These are phyloP conservation scores for Sinelater perroti DNA, from an alignment of 2,888 invertebrate species.

Conservation along the genomic window DNA sequence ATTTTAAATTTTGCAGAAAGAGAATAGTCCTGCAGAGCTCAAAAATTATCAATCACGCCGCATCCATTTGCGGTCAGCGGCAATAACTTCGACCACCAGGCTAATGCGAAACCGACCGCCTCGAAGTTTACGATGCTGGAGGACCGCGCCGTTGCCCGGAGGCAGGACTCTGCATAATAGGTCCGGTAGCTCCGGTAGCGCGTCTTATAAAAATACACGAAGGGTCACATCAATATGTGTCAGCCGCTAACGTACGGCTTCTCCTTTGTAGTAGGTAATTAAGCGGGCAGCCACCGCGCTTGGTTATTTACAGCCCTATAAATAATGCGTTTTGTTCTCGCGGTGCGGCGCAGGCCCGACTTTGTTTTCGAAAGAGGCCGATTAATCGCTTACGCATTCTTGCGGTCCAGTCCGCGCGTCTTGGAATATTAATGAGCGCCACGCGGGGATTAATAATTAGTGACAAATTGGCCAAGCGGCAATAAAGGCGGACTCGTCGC, in stretches of 20 bases:
- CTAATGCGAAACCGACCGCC: conserved; percentile 11
- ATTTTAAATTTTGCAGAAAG: no score
- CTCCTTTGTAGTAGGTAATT: conserved; percentile 25
- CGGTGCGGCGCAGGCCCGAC: not conserved
- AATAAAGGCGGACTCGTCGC: conserved; percentile 14
- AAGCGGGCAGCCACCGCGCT: conserved; percentile 23
- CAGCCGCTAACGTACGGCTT: conserved; percentile 19
- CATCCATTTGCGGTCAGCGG: conserved; percentile 18
- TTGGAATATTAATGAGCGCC: conserved; percentile 18
- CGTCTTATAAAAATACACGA: conserved; percentile 23
- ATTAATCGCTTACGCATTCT: conserved; percentile 17
- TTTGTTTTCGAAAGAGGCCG: conserved; percentile 2
- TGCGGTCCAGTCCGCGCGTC: conserved; percentile 8
- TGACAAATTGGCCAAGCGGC: conserved; percentile 21
- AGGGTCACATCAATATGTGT: conserved; percentile 24
- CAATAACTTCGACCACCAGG: conserved; percentile 11
- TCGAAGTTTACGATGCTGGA: conserved; percentile 8
- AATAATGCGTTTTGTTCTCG: conserved; percentile 6
- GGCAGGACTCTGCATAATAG: conserved; percentile 25
- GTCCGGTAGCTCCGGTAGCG: conserved; percentile 29
- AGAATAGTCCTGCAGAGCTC: no score
- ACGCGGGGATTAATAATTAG: conserved; percentile 12
- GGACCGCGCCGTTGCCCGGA: conserved; percentile 8
- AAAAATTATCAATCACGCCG: no score
- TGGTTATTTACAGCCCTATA: conserved; percentile 21